Percentiles rank a stretch among this genome's conserved stretches.
Evolutionary conservation across 1,140 invertebrate species (phyloP).

Genomic region (Lamellibrachia luymesi): DNA sequence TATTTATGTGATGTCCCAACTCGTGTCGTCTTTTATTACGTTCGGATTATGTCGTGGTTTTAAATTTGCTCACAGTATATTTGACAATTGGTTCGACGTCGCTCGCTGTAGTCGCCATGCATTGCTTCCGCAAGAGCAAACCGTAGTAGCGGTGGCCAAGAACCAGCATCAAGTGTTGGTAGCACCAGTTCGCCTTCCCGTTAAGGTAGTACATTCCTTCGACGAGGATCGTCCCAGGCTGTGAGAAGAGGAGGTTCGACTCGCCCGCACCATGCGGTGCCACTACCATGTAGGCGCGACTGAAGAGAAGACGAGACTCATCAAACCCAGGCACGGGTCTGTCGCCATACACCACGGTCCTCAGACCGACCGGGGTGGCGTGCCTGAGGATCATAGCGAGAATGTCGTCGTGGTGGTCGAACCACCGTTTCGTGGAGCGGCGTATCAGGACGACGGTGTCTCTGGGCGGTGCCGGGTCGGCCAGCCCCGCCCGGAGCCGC

Average conservation of each 20-base stretch:
- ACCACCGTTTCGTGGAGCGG: background rate
- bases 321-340: conserved; percentile 12
- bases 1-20: no score
- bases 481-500: background rate
- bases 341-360: conserved; percentile 14
- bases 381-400: background rate
- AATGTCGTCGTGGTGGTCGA: conserved; percentile 13
- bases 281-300: conserved; percentile 18
- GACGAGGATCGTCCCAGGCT: conserved; percentile 18
- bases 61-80: background rate
- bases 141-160: conserved; percentile 9
- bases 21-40: background rate
- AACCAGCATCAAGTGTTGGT: background rate
- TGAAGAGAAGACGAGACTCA: background rate
- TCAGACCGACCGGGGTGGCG: background rate
- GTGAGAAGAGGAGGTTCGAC: conserved; percentile 22
- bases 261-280: conserved; percentile 22
- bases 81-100: background rate
- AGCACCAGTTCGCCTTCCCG: background rate
- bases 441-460: conserved; percentile 17
- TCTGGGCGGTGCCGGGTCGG: background rate
- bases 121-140: background rate
- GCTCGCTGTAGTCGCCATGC: background rate
- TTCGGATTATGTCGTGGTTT: background rate
- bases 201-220: conserved; percentile 16